phyloP scores from a whole-genome alignment of 2,888 invertebrate species.

The Teleogryllus oceanicus region DNA sequence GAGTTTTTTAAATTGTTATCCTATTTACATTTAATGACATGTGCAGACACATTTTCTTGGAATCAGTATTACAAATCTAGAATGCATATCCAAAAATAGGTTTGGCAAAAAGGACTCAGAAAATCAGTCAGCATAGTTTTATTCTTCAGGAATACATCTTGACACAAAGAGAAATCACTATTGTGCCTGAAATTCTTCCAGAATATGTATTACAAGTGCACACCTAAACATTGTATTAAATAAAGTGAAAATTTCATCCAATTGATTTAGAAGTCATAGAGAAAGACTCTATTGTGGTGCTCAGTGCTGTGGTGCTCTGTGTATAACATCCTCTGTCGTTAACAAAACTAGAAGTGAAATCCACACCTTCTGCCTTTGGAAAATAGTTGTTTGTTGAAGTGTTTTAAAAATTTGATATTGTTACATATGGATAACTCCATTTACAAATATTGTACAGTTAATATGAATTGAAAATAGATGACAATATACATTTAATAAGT shows the following conservation, averaged over 20 bases:
- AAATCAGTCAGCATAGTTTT: too few species aligned
- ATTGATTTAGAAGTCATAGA: background rate
- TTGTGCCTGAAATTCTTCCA: conserved; percentile 4
- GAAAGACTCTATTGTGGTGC: background rate
- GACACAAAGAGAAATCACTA: background rate
- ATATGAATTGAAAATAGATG: background rate
- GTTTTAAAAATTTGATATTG: conserved; percentile 3
- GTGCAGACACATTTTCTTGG: too few species aligned
- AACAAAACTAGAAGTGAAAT: background rate
- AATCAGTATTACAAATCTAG: too few species aligned
- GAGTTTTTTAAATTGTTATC: too few species aligned
- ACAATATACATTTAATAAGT: conserved; percentile 4
- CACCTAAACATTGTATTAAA: background rate
- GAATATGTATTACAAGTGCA: background rate
- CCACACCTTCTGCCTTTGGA: background rate
- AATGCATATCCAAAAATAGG: too few species aligned
- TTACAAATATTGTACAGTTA: background rate
- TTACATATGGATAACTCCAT: background rate
- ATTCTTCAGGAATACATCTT: too few species aligned
- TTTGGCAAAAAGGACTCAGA: too few species aligned
- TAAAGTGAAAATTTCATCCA: background rate
- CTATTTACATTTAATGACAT: too few species aligned
- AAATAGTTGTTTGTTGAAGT: conserved; percentile 18
- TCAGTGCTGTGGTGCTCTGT: conserved; percentile 1
- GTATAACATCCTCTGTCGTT: background rate